Base-by-base conservation (phyloP, 2,113 vertebrate species). In the Trachemys scripta region DNA sequence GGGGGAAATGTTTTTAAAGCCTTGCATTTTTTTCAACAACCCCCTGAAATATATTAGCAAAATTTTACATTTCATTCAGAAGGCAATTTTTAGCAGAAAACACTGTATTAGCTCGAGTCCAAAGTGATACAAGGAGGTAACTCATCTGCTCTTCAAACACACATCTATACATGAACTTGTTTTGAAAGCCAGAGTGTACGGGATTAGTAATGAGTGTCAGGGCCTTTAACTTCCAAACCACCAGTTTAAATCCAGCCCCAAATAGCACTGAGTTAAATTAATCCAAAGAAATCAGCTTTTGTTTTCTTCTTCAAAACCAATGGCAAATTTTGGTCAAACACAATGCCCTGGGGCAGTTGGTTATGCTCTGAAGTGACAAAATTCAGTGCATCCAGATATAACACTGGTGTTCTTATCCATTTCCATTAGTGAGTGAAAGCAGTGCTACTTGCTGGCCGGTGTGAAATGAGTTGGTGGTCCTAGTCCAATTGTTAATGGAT, bases 271-370 rank as follows among this genome's bases (percentile, higher is more conserved):
- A 59, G 25, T 85, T 79, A 85, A 85, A 17, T 49, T 85, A 25
- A 85, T 10, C 1, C 20, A 80, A 31, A 14, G 13, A 31, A 25
- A 16, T 0, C 9, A 11, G 1, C 0, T 31, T 84, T 53, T 76
- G 3, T 16, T 85, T 82, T 38, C 19, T 72, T 72, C n/a, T 72
- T 72, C n/a, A 17, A 72, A 38, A 19, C 65, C n/a, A n/a, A n/a
- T 35, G 6, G 1, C 56, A 0, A 79, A 12, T 35, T 89, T 84
- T 76, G 14, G 4, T 29, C 22, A 83, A 80, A 4, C 20, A 25
- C 1, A n/a, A 17, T 51, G 5, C 2, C 10, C 53, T 17, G 13
- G 19, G 54, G 1, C 0, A 9, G 13, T 1, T 2, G 6, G 8
- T n/a, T 1, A 2, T 45, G 80, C 62, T 3, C 10, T 53, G 3